Evolutionary conservation across 2,113 vertebrate genomes (phyloP), one percentile per base, ranked within the genome.

Genomic region (Cyanoramphus novaezelandiae): DNA sequence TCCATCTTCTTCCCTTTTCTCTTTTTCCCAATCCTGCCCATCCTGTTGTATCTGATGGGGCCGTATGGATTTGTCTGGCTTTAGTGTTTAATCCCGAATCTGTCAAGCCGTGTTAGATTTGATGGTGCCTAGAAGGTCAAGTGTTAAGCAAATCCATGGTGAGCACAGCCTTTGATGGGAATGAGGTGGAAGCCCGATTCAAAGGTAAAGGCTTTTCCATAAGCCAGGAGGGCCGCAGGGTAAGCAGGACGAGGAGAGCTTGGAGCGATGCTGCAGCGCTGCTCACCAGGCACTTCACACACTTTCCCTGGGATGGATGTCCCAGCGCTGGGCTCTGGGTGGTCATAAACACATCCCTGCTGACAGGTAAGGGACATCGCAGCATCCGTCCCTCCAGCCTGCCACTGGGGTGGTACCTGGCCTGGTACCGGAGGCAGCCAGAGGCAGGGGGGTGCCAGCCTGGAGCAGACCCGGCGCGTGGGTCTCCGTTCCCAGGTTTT

Each of bases 91-190:
- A 98, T 97, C 97, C 98, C 24, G 44, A 92, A 92, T 83, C 97
- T 97, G 97, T 97, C 97, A 96, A 96, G 88, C 89, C 83, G 49
- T 93, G 97, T 98, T 98, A 96, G 94, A 87, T 95, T 69, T 97
- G 97, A 97, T 74, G 95, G 95, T 57, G 64, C 97, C 96, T 96
- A 96, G 94, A 97, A 98, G 97, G 97, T 97, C 97, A 96, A 88
- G 94, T 84, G 96, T 94, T 98, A 95, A 98, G 96, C 97, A 97
- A 97, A 97, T 25, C 95, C 44, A 35, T 24, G 7, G 85, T 97
- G 98, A 96, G 97, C 97, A 78, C 97, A 96, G 95, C 86, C 90
- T 97, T 94, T 97, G 95, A 95, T 96, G 96, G 96, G 89, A 93
- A 88, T 96, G 97, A 94, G 91, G 78, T 35, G 55, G 94, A 91